Evolutionary conservation across 2,113 vertebrate genomes (phyloP).

Genomic region (Pycnonotus jocosus): DNA sequence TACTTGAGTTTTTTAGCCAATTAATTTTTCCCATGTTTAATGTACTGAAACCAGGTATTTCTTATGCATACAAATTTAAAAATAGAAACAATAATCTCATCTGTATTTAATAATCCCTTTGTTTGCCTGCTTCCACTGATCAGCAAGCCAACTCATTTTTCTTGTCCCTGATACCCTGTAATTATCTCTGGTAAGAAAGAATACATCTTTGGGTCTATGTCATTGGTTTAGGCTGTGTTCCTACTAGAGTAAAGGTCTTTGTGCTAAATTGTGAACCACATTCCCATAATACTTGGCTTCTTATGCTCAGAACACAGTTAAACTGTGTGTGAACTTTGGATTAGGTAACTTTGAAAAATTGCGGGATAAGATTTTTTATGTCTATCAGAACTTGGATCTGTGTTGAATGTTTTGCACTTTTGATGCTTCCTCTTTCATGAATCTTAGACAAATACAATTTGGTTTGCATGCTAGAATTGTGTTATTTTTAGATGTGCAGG

Average conservation of each 20-base stretch:
- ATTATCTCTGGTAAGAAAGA: not conserved
- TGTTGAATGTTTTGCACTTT: conserved; percentile 4
- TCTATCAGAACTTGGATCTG: conserved; percentile 32
- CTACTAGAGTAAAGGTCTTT: not conserved
- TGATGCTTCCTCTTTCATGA: conserved; percentile 43
- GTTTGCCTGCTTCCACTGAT: not conserved
- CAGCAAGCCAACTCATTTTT: not conserved
- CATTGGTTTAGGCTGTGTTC: not conserved
- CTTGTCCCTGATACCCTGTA: not conserved
- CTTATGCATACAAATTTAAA: not conserved
- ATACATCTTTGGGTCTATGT: not conserved
- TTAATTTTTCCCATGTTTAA: not conserved
- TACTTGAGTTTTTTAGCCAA: not conserved
- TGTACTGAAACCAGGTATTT: not conserved
- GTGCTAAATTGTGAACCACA: not conserved
- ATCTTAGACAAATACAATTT: conserved; percentile 45
- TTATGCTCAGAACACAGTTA: not conserved
- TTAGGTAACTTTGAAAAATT: conserved; percentile 14
- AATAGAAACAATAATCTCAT: not conserved
- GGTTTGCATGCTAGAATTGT: conserved; percentile 14
- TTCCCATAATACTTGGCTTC: not conserved
- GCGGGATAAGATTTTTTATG: not conserved
- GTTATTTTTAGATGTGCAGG: conserved; percentile 52
- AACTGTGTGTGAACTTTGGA: not conserved
- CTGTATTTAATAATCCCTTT: not conserved